phyloP scores from a whole-genome alignment of 2,113 vertebrate genomes.

The rabbit (Oryctolagus cuniculus) region mOryCun1.1 NC_091439.1:104079001-104079500 shows the following conservation, averaged over 20 bases:
- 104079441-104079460: background rate
- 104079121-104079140: no score
- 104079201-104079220: background rate
- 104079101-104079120: no score
- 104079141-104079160: no score
- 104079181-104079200: no score
- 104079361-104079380: background rate
- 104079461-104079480: background rate
- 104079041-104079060: no score
- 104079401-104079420: background rate
- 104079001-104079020: no score
- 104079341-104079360: background rate
- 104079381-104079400: background rate
- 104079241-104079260: background rate
- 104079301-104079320: background rate
- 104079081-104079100: no score
- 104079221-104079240: background rate
- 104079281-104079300: background rate
- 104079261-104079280: background rate
- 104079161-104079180: no score
- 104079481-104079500: background rate
- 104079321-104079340: background rate
- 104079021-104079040: no score
- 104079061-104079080: no score
- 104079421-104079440: conserved; percentile 2